Base-by-base conservation (phyloP, 1,140 invertebrate species). In the Bombus huntii region DNA sequence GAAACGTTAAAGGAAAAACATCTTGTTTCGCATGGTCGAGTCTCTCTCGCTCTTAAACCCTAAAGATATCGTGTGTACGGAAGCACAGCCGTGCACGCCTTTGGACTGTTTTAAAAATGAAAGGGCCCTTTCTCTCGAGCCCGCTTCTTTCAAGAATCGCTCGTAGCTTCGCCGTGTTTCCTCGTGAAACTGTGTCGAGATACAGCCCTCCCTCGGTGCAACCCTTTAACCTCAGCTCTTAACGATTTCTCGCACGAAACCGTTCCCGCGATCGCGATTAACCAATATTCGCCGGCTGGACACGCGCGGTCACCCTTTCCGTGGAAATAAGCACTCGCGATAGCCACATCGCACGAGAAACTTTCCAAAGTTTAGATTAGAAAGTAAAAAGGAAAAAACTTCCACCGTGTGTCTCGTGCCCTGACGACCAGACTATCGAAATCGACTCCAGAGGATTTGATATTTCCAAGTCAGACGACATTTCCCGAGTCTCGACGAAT, bases 31-130 rank as follows among this genome's bases (percentile, higher is more conserved):
- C 83, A 80, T 79, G 59, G 13, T 65, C 37, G 73, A 71, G 39
- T 18, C 31, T 66, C 53, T 44, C 34, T 47, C 74, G 57, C 68
- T 83, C 81, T 78, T 78, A 73, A 78, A 73, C 68, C 44, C 66
- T 77, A 83, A 87, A 87, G 81, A 83, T 77, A 76, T 44, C 65
- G 68, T 72, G 72, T n/a, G 42, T n/a, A 34, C 9, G 72, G 15
- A 47, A 8, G 42, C n/a, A 34, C 47, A 28, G 25, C 34, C n/a
- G 37, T n/a, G 53, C 66, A 28, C 66, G 66, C 81, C 81, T 83
- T 83, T 77, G 81, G 81, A 87, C 66, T 73, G 74, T 77, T 78
- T 87, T 83, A 83, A 87, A 87, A 87, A 87, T 87, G 73, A 83
- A 87, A 83, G 85, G 37, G 44, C n/a, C 53, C 59, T 77, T 83